Evolutionary conservation across 2,888 invertebrate genomes (phyloP), one percentile per base, ranked within the genome.

Genomic region (Pherbina coryleti): DNA sequence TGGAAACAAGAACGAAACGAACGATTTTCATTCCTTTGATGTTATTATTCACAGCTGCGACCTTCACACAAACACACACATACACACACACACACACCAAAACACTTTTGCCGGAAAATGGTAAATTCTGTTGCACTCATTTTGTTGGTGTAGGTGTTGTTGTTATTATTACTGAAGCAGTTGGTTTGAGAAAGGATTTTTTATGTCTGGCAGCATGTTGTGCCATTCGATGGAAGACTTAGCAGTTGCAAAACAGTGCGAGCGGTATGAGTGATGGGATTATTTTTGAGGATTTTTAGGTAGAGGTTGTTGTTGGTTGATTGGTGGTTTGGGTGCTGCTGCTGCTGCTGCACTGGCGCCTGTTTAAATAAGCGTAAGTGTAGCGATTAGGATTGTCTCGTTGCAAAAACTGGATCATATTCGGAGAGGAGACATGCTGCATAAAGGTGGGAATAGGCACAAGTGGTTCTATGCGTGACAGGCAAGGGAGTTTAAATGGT

Each of bases 21-120:
- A 51, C 51, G 51, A 77, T 77, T 77, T 77, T 73, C 69, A 37
- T 76, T 75, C 62, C 72, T 67, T 74, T 76, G 75, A 76, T 79
- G 71, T 75, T 78, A 76, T 76, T 76, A 79, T 76, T 79, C 76
- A 73, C 78, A 79, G 78, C 78, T 79, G 78, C 70, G 78, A 79
- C 78, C 76, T 79, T 79, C 78, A 44, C 76, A 79, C 28, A 67
- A 19, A 75, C 53, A 64, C 60, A 55, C 64, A 57, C 73, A 57
- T 19, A 64, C 9, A 1, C 51, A 75, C 49, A 51, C 55, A 60
- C 51, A 62, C 79, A 70, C 62, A 73, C 51, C 31, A 37, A 60
- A 66, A 64, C 53, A 55, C 51, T 28, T 49, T 67, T 44, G 74
- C 53, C 19, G 37, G 37, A 22, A 37, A 37, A 19, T 55, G 25